Evolutionary conservation across 2,797 vertebrate genomes (phyloP).

Genomic region (Telmatherina bonti): DNA sequence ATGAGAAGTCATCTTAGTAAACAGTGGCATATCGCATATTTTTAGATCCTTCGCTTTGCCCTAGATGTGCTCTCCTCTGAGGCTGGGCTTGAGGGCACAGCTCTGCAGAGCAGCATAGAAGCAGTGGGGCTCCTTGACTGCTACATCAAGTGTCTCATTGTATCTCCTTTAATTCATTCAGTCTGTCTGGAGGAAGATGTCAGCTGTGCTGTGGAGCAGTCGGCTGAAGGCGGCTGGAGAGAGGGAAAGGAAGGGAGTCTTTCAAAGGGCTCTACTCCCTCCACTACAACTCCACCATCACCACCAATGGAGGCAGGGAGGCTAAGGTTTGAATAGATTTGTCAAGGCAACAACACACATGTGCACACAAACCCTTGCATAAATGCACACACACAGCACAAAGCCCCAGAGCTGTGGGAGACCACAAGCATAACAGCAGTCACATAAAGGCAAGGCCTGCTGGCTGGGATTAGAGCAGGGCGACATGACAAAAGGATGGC

Average conservation of each 20-base stretch:
- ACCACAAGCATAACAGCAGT: slow-evolving; percentile 87
- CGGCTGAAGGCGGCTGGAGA: slow-evolving; percentile 71
- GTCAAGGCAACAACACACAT: slow-evolving; percentile 91
- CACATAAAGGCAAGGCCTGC: slow-evolving; percentile 92
- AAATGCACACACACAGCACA: slow-evolving; percentile 57
- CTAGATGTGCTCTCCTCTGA: slow-evolving; percentile 90
- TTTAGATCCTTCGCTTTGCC: slow-evolving; percentile 89
- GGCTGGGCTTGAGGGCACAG: slow-evolving; percentile 78
- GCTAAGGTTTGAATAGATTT: slow-evolving; percentile 96
- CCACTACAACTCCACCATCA: slow-evolving; percentile 80
- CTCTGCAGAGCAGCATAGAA: slow-evolving; percentile 69
- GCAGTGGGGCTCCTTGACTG: slow-evolving; percentile 94
- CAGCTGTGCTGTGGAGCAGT: slow-evolving; percentile 91
- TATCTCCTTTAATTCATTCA: slow-evolving; percentile 98
- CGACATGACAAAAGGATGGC: slow-evolving; percentile 88
- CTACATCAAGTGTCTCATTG: slow-evolving; percentile 99
- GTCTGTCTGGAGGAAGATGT: slow-evolving; percentile 97
- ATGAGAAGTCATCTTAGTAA: slow-evolving; percentile 86
- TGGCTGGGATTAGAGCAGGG: slow-evolving; percentile 92
- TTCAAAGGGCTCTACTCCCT: slow-evolving; percentile 86
- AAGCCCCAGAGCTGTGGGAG: slow-evolving; percentile 70
- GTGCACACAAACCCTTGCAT: slow-evolving; percentile 69
- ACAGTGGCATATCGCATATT: slow-evolving; percentile 90
- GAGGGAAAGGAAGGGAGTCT: slow-evolving; percentile 84
- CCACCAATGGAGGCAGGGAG: slow-evolving; percentile 91